phyloP scores from a whole-genome alignment of 2,113 vertebrate genomes.

The Ranitomeya variabilis region DNA sequence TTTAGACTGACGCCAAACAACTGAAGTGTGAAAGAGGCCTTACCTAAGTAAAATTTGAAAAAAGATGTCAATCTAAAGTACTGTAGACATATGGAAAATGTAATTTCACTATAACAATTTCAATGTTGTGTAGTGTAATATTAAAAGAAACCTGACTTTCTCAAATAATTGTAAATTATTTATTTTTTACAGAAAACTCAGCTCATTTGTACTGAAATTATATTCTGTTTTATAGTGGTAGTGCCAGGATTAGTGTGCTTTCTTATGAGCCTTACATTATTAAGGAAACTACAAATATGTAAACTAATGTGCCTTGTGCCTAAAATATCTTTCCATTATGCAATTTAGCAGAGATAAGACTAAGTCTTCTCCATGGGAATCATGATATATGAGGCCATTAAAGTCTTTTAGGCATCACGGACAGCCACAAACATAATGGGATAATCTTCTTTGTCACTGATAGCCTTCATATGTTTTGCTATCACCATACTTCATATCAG shows the following conservation, averaged over 20 bases:
- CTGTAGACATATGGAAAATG: too few relatives aligned
- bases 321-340: conserved; percentile 15
- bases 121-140: too few relatives aligned
- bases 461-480: background rate
- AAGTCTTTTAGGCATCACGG: background rate
- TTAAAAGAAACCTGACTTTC: too few relatives aligned
- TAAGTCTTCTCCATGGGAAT: conserved; percentile 5
- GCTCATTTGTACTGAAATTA: too few relatives aligned
- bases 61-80: too few relatives aligned
- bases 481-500: background rate
- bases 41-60: too few relatives aligned
- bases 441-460: conserved; percentile 8
- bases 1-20: too few relatives aligned
- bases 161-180: too few relatives aligned
- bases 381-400: background rate
- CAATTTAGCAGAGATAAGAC: conserved; percentile 5
- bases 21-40: too few relatives aligned
- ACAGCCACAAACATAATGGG: conserved; percentile 3
- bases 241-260: background rate
- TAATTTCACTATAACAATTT: too few relatives aligned
- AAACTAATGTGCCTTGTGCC: background rate
- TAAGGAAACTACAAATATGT: background rate
- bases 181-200: too few relatives aligned
- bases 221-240: background rate
- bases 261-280: background rate